Base-by-base conservation (phyloP, 1,140 invertebrate species). In the Drosophila dunni region DNA sequence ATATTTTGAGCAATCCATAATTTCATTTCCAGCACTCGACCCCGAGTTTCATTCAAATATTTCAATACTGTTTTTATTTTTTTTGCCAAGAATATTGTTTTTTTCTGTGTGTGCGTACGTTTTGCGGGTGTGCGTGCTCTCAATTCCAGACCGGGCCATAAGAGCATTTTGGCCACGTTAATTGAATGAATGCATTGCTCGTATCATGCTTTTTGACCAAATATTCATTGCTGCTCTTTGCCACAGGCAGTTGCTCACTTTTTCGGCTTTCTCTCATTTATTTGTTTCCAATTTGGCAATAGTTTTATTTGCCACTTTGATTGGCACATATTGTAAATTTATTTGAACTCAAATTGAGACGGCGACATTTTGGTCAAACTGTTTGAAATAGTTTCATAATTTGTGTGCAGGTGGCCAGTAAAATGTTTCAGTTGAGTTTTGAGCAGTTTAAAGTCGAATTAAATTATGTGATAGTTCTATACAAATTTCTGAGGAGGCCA, bases 1-100 rank as follows among this genome's bases (percentile, higher is more conserved):
- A 82, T 82, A 79, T 80, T 73, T 73, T 75, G 71, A 79, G 76
- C 79, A 88, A 83, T 83, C 83, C 79, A 83, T 83, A 86, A 88
- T 88, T 88, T 69, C 53, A 56, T 88, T 79, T 88, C 44, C 45
- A 45, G 60, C 54, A 65, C 54, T 61, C 54, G 50, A 79, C 81
- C 60, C 68, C 71, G 33, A 57, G 38, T 75, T 64, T 63, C 69
- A 81, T 75, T 58, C 60, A 82, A 82, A 82, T 62, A 71, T 60
- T 29, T 58, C 50, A 58, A 40, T 58, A 61, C 50, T 50, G 42
- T 38, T 29, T 5, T 53, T 8, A n/a, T 38, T 8, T 38, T 79
- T 56, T 81, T 46, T 60, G 50, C 65, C 62, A 56, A 80, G 34
- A 75, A 56, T 62, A 34, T 71, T 46, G 46, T 46, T 75, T 62